phyloP scores from a whole-genome alignment of 2,113 vertebrate species.

The Cervus canadensis region DNA sequence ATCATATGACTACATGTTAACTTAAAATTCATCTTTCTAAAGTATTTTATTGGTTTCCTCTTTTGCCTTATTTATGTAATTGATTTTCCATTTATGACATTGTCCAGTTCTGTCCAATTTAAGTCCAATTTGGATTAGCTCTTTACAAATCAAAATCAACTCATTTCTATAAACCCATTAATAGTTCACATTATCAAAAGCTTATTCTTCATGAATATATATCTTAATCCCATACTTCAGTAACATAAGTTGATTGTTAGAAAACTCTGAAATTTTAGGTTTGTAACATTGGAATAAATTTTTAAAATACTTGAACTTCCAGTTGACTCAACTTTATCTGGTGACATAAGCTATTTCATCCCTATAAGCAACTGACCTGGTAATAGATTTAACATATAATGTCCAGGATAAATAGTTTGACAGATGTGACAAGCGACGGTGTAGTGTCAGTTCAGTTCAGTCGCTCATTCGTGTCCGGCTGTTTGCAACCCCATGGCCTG shows the following conservation, averaged over 20 bases:
- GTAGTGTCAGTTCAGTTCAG: neutral
- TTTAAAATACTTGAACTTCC: neutral
- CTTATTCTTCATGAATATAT: conserved; percentile 9
- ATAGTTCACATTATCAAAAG: conserved; percentile 39
- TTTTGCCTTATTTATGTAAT: neutral
- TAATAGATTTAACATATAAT: neutral
- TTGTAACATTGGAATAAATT: neutral
- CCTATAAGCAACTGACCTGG: neutral
- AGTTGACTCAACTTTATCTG: neutral
- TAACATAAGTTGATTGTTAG: conserved; percentile 41
- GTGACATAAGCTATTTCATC: neutral
- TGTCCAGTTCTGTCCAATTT: neutral
- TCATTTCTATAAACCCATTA: conserved; percentile 30
- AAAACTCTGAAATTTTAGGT: neutral
- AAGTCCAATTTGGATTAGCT: conserved; percentile 41
- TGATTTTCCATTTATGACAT: neutral
- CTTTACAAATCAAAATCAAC: conserved; percentile 31
- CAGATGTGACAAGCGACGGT: neutral
- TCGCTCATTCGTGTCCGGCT: neutral
- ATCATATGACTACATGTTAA: neutral
- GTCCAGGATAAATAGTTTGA: neutral
- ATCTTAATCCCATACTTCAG: conserved; percentile 29
- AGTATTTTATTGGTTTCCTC: neutral
- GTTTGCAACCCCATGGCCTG: neutral
- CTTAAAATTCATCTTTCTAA: neutral